Base-by-base conservation (phyloP, 2,888 invertebrate genomes). In the Hecatera dysodea region DNA sequence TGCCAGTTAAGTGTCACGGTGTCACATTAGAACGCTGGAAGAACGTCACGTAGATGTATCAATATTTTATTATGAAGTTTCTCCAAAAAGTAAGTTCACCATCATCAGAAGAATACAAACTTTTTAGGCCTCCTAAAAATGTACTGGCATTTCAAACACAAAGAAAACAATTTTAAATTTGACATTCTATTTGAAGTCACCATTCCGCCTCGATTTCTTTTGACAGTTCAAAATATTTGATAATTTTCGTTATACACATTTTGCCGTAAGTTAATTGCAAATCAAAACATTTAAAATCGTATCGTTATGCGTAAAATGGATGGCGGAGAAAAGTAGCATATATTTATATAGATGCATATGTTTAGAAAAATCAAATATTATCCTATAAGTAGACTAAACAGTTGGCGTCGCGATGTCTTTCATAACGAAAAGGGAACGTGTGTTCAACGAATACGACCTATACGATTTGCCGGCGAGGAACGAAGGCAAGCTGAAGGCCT, bases 401-500 rank as follows among this genome's bases (percentile, higher is more conserved):
- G 82, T 87, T 83, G 86, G 87, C 83, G 81, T 81, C 79, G 73
- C 76, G 57, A 96, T 96, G 96, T 96, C 96, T 84, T 96, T 96
- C 87, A 94, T 96, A 90, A 94, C 95, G 71, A 96, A 95, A 89
- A 89, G 96, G 64, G 96, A 96, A 78, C 93, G 95, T 67, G 94
- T 96, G 59, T 96, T 96, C 81, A 93, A 93, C 77, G 94, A 95
- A 67, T 94, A 94, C 80, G 96, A 96, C 60, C 83, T 93, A 52
- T 91, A 88, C 63, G 93, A 95, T 67, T 88, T 96, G 81, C 96
- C 96, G 22, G 86, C 93, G 52, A 92, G 95, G 72, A 96, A 96
- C 78, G 97, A 97, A 82, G 96, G 96, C 44, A 96, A 97, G 81
- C 83, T 97, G 60, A 97, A 97, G 88, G 94, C 93, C 0, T 96